A percentile compares a stretch with the other conserved stretches of the same genome.
Evolutionary conservation across 2,113 vertebrate genomes (phyloP).

Genomic region (Psilopogon haemacephalus): DNA sequence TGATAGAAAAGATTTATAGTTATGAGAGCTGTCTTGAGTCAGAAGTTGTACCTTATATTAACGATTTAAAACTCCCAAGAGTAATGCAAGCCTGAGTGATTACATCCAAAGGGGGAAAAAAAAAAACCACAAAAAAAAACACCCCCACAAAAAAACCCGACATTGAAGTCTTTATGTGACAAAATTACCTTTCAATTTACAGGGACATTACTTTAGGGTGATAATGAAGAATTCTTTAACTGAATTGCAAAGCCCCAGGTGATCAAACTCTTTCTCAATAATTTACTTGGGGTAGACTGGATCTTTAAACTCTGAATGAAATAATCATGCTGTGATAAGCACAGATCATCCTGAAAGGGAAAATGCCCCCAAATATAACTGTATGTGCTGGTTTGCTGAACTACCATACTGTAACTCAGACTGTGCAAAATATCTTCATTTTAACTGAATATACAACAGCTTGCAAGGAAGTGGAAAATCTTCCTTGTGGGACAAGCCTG

Average conservation of each 20-base stretch:
- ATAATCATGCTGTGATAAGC: neutral
- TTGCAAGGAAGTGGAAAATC: no score
- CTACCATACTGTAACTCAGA: neutral
- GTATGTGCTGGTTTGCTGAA: no score
- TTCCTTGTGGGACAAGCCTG: no score
- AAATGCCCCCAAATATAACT: neutral
- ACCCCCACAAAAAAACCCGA: no score
- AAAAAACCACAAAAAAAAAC: no score
- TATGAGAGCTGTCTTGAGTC: neutral
- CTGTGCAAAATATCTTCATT: neutral
- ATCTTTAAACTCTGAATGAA: conserved; percentile 3
- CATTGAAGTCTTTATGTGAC: neutral
- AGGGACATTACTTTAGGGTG: neutral
- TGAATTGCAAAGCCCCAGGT: neutral
- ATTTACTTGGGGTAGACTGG: neutral
- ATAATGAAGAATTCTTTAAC: neutral
- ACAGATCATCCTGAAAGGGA: neutral
- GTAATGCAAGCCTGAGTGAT: neutral
- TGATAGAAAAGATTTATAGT: neutral
- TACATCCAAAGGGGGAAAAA: neutral
- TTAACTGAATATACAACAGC: neutral
- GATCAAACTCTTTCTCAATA: conserved; percentile 31
- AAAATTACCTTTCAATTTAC: neutral
- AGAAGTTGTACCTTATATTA: neutral
- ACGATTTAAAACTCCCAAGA: neutral